phyloP scores from a whole-genome alignment of 2,888 invertebrate genomes.

The Hemistola chrysoprasaria region DNA sequence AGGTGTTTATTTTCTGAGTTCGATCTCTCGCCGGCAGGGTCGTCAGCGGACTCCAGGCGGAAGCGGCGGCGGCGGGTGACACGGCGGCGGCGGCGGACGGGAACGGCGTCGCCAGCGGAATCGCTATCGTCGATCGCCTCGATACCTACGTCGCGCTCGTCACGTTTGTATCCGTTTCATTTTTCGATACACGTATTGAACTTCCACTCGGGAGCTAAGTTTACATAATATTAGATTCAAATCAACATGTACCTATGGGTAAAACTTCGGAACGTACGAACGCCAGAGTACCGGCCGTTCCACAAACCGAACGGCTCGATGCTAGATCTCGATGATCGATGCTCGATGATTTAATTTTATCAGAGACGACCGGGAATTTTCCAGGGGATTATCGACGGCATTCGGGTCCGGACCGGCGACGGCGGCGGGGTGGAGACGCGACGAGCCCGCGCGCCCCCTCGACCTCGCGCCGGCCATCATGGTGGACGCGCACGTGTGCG shows the following conservation, averaged over 20 bases:
- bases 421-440: constrained; percentile 47
- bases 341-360: too few relatives aligned
- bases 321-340: too few relatives aligned
- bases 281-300: too few relatives aligned
- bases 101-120: constrained; percentile 72
- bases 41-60: constrained; percentile 44
- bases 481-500: constrained; percentile 56
- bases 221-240: too few relatives aligned
- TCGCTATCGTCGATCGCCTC: constrained; percentile 84
- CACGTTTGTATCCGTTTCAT: constrained; percentile 73
- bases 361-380: too few relatives aligned
- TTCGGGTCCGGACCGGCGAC: constrained; percentile 50
- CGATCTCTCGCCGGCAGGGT: constrained; percentile 41
- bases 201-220: too few relatives aligned
- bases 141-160: constrained; percentile 86
- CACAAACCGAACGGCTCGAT: too few relatives aligned
- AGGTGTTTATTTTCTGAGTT: too few relatives aligned
- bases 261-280: too few relatives aligned
- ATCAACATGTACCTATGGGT: too few relatives aligned
- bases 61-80: constrained; percentile 27
- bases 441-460: constrained; percentile 42
- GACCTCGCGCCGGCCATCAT: constrained; percentile 68
- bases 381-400: constrained; percentile 54
- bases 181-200: too few relatives aligned
- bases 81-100: constrained; percentile 23